Evolutionary conservation across 2,113 vertebrate genomes (phyloP), one percentile per base, ranked within the genome.

Genomic region (Cynopterus brachyotis): DNA sequence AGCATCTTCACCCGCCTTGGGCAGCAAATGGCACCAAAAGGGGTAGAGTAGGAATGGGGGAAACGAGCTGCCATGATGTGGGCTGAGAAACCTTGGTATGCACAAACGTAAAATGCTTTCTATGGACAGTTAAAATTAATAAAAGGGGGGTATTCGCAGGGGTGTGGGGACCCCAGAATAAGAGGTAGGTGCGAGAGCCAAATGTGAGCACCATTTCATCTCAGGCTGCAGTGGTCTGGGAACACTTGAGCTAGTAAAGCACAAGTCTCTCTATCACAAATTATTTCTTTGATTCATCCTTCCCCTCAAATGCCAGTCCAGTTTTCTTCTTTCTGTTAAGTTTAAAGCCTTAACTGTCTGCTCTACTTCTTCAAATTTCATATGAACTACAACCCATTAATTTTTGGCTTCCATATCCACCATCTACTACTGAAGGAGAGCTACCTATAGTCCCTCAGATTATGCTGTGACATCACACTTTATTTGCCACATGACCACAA

Each of bases 321-420:
- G 80, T 89, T 95, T 76, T 50, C 83, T 92, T 87, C 64, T 84
- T 86, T 83, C 67, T 42, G 53, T 78, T 73, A 20, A 78, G 40
- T 80, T 3, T 32, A 84, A 92, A n/a, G 19, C 73, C 26, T 35
- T 42, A 64, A 64, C 37, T 76, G 37, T 37, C 60, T 76, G 88
- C 32, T 66, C 57, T 66, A 50, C 42, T 26, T 84, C 94, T 72
- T 64, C 19, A 90, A 76, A 96, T 86, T 83, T 90, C 64, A 78
- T 57, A 64, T 5, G 76, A 50, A 79, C 70, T 1, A 0, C 32
- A 79, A 59, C n/a, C 62, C n/a, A 64, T 85, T 79, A 59, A 28
- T 53, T 20, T 66, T n/a, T 28, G 75, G 90, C 75, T 89, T 72
- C 13, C 1, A 37, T 28, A 79, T 6, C 35, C 2, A 22, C 57